Conservation (phyloP, 2,113 vertebrate genomes). For the Bufo bufo region DNA sequence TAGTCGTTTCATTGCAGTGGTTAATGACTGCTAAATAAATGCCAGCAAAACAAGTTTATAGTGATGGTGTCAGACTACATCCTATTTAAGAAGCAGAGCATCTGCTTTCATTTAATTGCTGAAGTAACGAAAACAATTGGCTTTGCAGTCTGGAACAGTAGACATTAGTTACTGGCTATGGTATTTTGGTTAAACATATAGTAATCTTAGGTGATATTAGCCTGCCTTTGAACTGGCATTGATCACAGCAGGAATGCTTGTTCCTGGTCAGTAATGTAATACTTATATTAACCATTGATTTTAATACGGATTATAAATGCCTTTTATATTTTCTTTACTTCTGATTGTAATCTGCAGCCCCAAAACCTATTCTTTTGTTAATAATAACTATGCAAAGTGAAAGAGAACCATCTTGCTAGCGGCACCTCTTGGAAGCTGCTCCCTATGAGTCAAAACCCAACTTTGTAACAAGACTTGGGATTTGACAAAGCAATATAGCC, state of each 20-base stretch:
- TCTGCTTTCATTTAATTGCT: conserved; percentile 64
- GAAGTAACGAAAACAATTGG: conserved; percentile 58
- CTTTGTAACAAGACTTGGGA: too few relatives aligned
- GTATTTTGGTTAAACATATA: not conserved
- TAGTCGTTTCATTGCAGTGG: conserved; percentile 42
- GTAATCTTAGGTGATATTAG: not conserved
- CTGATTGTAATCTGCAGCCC: too few relatives aligned
- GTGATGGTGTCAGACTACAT: conserved; percentile 48
- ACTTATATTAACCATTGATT: not conserved
- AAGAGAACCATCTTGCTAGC: too few relatives aligned
- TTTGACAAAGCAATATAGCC: too few relatives aligned
- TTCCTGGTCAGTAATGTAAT: not conserved
- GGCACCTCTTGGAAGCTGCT: too few relatives aligned
- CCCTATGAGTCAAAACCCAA: too few relatives aligned
- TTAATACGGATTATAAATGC: not conserved
- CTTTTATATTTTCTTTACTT: too few relatives aligned
- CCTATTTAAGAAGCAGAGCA: conserved; percentile 59
- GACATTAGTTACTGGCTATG: not conserved
- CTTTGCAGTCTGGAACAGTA: not conserved
- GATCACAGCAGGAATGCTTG: not conserved
- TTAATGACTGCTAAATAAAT: conserved; percentile 66
- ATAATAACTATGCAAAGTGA: too few relatives aligned
- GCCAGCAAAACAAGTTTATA: conserved; percentile 63
- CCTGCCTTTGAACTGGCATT: not conserved
- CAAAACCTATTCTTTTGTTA: too few relatives aligned